These are phyloP conservation scores for Scaptomyza caliginosa DNA, from an alignment of 2,888 invertebrate genomes.

Conservation along the genomic window DNA sequence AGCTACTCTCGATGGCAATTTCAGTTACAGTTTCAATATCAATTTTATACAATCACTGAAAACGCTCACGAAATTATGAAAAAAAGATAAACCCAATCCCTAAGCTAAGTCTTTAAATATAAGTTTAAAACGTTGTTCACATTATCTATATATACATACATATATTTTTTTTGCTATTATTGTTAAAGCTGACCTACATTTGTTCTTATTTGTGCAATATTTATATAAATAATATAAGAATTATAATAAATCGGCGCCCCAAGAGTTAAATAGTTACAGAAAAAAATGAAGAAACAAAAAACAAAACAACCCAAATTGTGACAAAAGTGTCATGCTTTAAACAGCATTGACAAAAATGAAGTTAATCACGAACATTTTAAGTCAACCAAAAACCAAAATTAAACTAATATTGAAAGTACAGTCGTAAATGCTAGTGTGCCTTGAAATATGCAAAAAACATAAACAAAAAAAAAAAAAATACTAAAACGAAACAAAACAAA, in stretches of 20 bases:
- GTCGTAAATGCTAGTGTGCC: slow-evolving; percentile 82
- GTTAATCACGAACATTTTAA: slow-evolving; percentile 29
- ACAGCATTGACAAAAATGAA: slow-evolving; percentile 18
- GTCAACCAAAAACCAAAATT: slow-evolving; percentile 43
- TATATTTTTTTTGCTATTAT: slow-evolving; percentile 56
- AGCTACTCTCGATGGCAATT: slow-evolving; percentile 22
- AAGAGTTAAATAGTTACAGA: slow-evolving; percentile 40
- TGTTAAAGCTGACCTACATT: slow-evolving; percentile 69
- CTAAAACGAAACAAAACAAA: slow-evolving; percentile 29
- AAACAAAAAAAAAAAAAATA: slow-evolving; percentile 34
- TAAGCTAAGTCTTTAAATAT: slow-evolving; percentile 65
- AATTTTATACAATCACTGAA: slow-evolving; percentile 70
- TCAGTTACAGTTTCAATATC: slow-evolving; percentile 18
- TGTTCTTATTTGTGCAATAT: slow-evolving; percentile 77
- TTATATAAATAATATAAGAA: slow-evolving; percentile 68
- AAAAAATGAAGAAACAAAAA: slow-evolving; percentile 16
- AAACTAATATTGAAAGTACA: slow-evolving; percentile 68
- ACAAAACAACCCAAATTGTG: slow-evolving; percentile 53
- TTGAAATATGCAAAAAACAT: slow-evolving; percentile 76
- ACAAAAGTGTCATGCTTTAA: slow-evolving; percentile 50
- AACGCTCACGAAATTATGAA: slow-evolving; percentile 65
- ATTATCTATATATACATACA: slow-evolving; percentile 33
- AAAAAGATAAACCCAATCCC: slow-evolving; percentile 36
- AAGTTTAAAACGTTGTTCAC: slow-evolving; percentile 71
- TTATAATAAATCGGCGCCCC: slow-evolving; percentile 52